Conservation (phyloP, 2,888 invertebrate species). For the Drosophila recens region DNA sequence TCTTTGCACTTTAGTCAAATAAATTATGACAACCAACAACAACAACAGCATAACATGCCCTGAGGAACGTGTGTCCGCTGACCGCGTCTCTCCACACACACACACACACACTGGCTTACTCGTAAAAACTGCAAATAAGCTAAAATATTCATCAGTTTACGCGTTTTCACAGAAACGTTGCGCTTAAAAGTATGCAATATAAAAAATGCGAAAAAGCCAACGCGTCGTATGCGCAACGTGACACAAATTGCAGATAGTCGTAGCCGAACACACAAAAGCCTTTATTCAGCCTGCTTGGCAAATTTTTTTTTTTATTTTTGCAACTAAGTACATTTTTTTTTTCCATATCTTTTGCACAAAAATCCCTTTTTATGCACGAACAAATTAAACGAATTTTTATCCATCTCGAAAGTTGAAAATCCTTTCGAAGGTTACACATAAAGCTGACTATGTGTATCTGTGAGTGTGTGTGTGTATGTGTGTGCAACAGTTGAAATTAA, state of each 20-base stretch:
- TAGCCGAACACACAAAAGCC: constrained; percentile 6
- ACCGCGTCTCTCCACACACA: not conserved
- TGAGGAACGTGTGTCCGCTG: constrained; percentile 11
- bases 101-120: not conserved
- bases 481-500: constrained; percentile 57
- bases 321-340: constrained; percentile 16
- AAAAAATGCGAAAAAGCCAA: constrained; percentile 23
- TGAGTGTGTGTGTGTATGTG: constrained; percentile 4
- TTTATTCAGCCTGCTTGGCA: constrained; percentile 9
- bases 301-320: not conserved
- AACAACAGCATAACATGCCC: constrained; percentile 3
- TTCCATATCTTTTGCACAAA: constrained; percentile 14
- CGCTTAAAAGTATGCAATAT: constrained; percentile 55
- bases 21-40: constrained; percentile 58
- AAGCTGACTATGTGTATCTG: constrained; percentile 1
- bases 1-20: constrained; percentile 53
- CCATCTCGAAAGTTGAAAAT: constrained; percentile 11
- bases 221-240: constrained; percentile 42
- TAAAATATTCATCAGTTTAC: constrained; percentile 70
- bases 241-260: constrained; percentile 22
- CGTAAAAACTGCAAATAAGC: constrained; percentile 59
- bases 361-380: constrained; percentile 20
- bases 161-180: constrained; percentile 33
- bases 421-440: constrained; percentile 4
- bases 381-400: constrained; percentile 18